Evolutionary conservation across 2,888 invertebrate species (phyloP).

Genomic region (Luperina nickerlii): DNA sequence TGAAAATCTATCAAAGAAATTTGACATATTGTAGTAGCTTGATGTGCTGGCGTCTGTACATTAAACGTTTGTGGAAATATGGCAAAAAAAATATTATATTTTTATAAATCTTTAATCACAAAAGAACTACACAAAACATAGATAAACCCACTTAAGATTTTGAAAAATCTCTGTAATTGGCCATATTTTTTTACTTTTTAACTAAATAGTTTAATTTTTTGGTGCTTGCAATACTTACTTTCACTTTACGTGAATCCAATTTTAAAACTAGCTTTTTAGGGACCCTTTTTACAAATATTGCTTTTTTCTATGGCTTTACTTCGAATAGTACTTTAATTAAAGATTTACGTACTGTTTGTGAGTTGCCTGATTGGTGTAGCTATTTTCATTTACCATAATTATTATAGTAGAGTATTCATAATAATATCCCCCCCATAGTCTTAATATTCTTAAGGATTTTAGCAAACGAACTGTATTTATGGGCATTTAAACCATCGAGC

Average conservation of each 20-base stretch:
- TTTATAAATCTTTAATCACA: not conserved
- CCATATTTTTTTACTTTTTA: constrained; percentile 61
- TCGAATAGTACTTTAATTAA: constrained; percentile 33
- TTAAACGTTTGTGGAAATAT: not conserved
- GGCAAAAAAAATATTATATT: not conserved
- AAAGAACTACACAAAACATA: not conserved
- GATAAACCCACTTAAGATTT: not conserved
- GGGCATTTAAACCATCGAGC: not conserved
- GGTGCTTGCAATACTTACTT: constrained; percentile 69
- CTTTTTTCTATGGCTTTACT: constrained; percentile 27
- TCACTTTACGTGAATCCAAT: constrained; percentile 61
- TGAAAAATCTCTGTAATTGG: constrained; percentile 49
- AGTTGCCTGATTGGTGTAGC: constrained; percentile 24
- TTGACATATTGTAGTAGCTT: too few species aligned
- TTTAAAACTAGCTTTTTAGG: constrained; percentile 53
- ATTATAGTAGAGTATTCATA: not conserved
- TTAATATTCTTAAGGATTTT: not conserved
- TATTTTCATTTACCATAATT: not conserved
- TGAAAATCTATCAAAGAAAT: too few species aligned
- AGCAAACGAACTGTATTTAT: not conserved
- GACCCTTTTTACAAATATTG: constrained; percentile 61
- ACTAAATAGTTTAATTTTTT: constrained; percentile 58
- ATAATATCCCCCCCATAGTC: not conserved
- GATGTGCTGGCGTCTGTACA: not conserved
- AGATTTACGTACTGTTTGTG: constrained; percentile 40